Conservation (phyloP, 2,888 invertebrate genomes). For the Agrotis segetum region DNA sequence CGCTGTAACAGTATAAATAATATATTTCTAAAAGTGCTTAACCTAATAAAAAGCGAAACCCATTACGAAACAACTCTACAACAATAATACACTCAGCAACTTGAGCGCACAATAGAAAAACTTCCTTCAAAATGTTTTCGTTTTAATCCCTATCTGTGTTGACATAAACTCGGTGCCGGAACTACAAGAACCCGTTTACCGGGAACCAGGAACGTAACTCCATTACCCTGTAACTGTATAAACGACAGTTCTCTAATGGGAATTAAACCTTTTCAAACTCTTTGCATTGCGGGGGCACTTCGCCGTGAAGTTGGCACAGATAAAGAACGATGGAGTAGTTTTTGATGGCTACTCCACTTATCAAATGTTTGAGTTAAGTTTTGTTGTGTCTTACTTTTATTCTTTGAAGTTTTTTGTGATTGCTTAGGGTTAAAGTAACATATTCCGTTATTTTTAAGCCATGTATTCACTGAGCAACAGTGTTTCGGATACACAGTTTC, state of each 20-base stretch:
- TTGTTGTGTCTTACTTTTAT: conserved; percentile 1
- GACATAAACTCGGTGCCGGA: conserved; percentile 55
- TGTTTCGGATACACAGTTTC: no score
- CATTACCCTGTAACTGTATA: conserved; percentile 63
- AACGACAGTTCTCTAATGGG: conserved; percentile 64
- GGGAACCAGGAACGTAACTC: conserved; percentile 59
- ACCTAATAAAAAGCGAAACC: conserved; percentile 33
- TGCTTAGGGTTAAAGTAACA: not conserved
- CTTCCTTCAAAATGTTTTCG: conserved; percentile 53
- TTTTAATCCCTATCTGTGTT: conserved; percentile 61
- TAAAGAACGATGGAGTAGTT: conserved; percentile 53
- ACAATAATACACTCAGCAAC: conserved; percentile 49
- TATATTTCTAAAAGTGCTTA: conserved; percentile 13
- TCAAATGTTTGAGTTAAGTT: conserved; percentile 45
- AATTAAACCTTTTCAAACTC: conserved; percentile 67
- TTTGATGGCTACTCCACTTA: conserved; percentile 42
- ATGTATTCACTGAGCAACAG: no score
- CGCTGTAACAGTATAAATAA: not conserved
- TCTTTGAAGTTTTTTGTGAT: not conserved
- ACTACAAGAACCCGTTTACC: conserved; percentile 61
- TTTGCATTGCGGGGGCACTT: conserved; percentile 55
- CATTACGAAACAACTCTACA: conserved; percentile 28
- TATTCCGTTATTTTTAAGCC: no score
- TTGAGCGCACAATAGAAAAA: conserved; percentile 54
- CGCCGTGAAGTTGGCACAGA: conserved; percentile 43